These are phyloP conservation scores for Dynastes tityus DNA, from an alignment of 2,888 invertebrate genomes.

Conservation along the genomic window DNA sequence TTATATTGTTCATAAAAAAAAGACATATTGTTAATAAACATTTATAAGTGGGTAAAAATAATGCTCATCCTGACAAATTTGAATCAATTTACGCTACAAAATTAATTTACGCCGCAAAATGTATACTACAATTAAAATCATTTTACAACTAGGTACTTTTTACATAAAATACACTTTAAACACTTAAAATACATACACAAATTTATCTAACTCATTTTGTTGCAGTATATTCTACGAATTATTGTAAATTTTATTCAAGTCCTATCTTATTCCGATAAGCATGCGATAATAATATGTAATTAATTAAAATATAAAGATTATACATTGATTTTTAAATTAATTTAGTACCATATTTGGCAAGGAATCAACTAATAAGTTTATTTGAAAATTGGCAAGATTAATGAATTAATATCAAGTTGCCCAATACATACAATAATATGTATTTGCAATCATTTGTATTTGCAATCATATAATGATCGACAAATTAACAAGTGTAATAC, in stretches of 20 bases:
- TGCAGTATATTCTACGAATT: slow-evolving; percentile 1
- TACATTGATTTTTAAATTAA: not conserved
- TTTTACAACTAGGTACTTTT: not conserved
- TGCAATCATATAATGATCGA: too few species aligned
- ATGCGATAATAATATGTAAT: not conserved
- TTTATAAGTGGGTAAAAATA: too few species aligned
- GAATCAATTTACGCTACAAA: too few species aligned
- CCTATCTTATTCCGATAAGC: not conserved
- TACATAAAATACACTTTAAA: not conserved
- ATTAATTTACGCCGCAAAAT: not conserved
- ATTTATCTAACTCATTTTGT: not conserved
- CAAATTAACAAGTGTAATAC: too few species aligned
- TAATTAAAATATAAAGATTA: not conserved
- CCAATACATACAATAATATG: too few species aligned
- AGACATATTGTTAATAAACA: too few species aligned
- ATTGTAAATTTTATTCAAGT: not conserved
- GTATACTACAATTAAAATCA: not conserved
- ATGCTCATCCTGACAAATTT: too few species aligned
- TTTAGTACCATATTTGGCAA: not conserved
- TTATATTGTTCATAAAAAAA: too few species aligned
- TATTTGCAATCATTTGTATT: too few species aligned
- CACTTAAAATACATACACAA: too few species aligned
- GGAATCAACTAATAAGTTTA: not conserved
- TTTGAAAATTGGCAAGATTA: not conserved
- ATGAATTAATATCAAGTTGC: too few species aligned